Percentiles rank a stretch among this genome's conserved stretches.
These are phyloP conservation scores for Toxotes chatareus DNA, from an alignment of 2,113 vertebrate genomes.

Conservation along the genomic window DNA sequence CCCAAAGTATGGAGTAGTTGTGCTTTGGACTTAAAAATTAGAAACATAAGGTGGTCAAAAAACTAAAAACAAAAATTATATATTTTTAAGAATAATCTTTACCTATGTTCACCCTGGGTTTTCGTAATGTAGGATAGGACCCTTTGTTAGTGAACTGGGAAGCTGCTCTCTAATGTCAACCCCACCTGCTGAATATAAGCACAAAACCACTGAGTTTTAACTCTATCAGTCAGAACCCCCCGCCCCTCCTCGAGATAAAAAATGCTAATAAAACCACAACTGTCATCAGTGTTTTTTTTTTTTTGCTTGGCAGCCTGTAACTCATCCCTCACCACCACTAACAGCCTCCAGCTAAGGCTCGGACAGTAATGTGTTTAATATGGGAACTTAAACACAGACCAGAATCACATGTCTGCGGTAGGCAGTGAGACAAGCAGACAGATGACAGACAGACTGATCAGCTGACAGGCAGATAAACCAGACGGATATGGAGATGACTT, in stretches of 20 bases:
- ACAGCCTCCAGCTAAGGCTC: not conserved
- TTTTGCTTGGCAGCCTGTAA: not conserved
- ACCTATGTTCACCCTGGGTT: not conserved
- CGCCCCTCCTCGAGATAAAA: not conserved
- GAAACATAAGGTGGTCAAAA: too few relatives aligned
- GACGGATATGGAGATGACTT: constrained; percentile 30
- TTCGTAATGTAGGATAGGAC: not conserved
- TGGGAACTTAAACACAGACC: constrained; percentile 2
- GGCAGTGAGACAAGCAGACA: constrained; percentile 42
- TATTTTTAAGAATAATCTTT: too few relatives aligned
- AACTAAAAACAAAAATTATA: too few relatives aligned
- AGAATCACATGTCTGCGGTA: constrained; percentile 14
- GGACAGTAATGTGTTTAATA: constrained; percentile 11
- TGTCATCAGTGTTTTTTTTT: not conserved
- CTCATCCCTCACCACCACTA: constrained; percentile 22
- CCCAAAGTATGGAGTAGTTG: too few relatives aligned
- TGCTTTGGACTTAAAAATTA: too few relatives aligned
- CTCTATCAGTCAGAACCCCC: not conserved
- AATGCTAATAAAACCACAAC: not conserved
- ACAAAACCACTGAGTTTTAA: not conserved
- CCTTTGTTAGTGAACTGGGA: not conserved
- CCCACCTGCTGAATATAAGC: not conserved
- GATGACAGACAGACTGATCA: constrained; percentile 41
- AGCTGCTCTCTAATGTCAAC: not conserved
- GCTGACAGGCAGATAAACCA: constrained; percentile 46